Evolutionary conservation across 2,888 invertebrate species (phyloP).

Genomic region (Philereme vetulata): DNA sequence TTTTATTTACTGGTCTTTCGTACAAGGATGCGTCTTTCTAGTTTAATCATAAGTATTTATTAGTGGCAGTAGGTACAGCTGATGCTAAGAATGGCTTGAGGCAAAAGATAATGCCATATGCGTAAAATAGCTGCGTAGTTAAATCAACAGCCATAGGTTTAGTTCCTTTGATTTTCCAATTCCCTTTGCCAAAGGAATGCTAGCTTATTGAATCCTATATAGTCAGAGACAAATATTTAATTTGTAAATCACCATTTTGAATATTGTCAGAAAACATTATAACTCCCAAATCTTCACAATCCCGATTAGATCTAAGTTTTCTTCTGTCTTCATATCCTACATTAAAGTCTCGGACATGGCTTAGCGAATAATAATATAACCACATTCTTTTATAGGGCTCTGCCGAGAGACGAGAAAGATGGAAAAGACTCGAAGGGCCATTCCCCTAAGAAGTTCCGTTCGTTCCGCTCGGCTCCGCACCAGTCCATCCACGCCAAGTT

Average conservation of each 20-base stretch:
- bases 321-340: too few species aligned
- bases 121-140: constrained; percentile 50
- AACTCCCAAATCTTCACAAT: too few species aligned
- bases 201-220: too few species aligned
- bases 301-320: too few species aligned
- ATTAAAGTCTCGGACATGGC: too few species aligned
- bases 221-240: too few species aligned
- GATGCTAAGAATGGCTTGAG: constrained; percentile 73
- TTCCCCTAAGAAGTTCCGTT: constrained; percentile 87
- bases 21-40: constrained; percentile 43
- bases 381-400: constrained; percentile 80
- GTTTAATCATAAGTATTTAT: constrained; percentile 52
- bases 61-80: constrained; percentile 62
- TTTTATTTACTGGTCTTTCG: constrained; percentile 48
- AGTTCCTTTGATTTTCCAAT: background rate
- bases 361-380: background rate
- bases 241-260: too few species aligned
- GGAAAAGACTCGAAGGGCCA: constrained; percentile 92
- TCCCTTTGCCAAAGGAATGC: background rate
- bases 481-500: constrained; percentile 83
- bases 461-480: constrained; percentile 83
- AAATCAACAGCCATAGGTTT: constrained; percentile 56
- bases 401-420: constrained; percentile 93
- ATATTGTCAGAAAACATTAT: too few species aligned
- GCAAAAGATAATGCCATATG: constrained; percentile 57